Base-by-base conservation (phyloP, 2,113 vertebrate species). In the Andinoacara biseriatus region DNA sequence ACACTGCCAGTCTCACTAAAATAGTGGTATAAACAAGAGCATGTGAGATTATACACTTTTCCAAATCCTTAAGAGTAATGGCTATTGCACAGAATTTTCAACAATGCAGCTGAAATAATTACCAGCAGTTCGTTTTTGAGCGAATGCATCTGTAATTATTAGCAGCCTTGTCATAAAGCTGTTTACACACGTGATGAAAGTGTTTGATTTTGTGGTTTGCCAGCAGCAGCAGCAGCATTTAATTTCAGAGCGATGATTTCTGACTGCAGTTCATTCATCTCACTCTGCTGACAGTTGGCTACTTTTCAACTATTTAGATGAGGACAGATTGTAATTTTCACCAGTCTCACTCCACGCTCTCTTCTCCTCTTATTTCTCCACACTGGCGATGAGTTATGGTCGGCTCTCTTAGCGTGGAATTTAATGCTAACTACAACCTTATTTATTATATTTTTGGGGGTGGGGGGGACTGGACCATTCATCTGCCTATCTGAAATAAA, bases 261-360 rank as follows among this genome's bases (percentile, higher is more conserved):
- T 57, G 57, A 33, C 62, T 43, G 54, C 7, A 72, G 10, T 54
- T 82, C 38, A 60, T 62, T 61, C 59, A 46, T 74, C 46, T 43
- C 62, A 56, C 43, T 75, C 58, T 26, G 38, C 57, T 72, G 59
- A 75, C 56, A 60, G n/a, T 52, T 83, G 86, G 86, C 77, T 43
- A 20, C n/a, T 9, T 17, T 56, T 84, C 80, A 90, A 74, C 80
- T 82, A 79, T 81, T 74, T 65, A 20, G 20, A 80, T 49, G 80
- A 85, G 35, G 49, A 63, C 65, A 54, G 74, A 38, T 46, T 11
- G 17, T 81, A n/a, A 78, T 52, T 52, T 69, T 65, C 75, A 58
- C 5, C 26, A 59, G 11, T 74, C n/a, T 33, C 63, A 11, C 3
- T 67, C 49, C 59, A 13, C 10, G 1, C 20, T 49, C 83, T 59